A percentile compares a stretch with the other conserved stretches of the same genome.
phyloP scores from a whole-genome alignment of 2,113 vertebrate genomes.

The Leptobrachium ailaonicum region DNA sequence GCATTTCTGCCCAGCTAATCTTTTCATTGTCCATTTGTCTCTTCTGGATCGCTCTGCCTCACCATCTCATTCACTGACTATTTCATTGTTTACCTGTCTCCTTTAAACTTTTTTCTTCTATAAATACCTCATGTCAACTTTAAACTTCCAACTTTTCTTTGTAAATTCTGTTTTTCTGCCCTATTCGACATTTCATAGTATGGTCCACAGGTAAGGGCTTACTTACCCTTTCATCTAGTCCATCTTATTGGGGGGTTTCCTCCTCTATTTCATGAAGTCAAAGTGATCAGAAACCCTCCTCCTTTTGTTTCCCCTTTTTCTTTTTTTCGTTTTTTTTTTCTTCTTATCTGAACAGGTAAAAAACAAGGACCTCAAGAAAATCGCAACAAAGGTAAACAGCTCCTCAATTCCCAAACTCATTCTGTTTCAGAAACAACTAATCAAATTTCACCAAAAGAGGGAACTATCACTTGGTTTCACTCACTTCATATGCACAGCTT shows the following conservation, averaged over 20 bases:
- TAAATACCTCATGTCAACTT: background rate
- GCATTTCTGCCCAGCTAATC: background rate
- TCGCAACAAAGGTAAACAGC: slow-evolving; percentile 99
- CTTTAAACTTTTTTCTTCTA: too few relatives aligned
- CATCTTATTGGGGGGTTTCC: slow-evolving; percentile 53
- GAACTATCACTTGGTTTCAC: background rate
- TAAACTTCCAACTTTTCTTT: background rate
- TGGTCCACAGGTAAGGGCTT: slow-evolving; percentile 6
- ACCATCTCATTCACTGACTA: background rate
- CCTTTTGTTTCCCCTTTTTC: slow-evolving; percentile 74
- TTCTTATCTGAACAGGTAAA: slow-evolving; percentile 99
- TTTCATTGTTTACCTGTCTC: too few relatives aligned
- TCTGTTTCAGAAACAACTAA: slow-evolving; percentile 2
- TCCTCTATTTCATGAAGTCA: slow-evolving; percentile 62
- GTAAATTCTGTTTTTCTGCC: background rate
- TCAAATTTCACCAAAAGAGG: slow-evolving; percentile 19
- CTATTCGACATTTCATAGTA: background rate
- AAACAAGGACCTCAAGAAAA: slow-evolving; percentile 98
- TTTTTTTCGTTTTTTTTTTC: slow-evolving; percentile 61
- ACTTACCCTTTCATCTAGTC: slow-evolving; percentile 3
- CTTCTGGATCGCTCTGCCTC: background rate
- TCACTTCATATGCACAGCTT: background rate
- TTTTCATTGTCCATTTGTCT: too few relatives aligned
- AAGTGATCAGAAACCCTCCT: slow-evolving; percentile 83
- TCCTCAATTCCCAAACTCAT: slow-evolving; percentile 53